Evolutionary conservation across 2,888 invertebrate genomes (phyloP), one percentile per base, ranked within the genome.

Genomic region (Endotricha flammealis): DNA sequence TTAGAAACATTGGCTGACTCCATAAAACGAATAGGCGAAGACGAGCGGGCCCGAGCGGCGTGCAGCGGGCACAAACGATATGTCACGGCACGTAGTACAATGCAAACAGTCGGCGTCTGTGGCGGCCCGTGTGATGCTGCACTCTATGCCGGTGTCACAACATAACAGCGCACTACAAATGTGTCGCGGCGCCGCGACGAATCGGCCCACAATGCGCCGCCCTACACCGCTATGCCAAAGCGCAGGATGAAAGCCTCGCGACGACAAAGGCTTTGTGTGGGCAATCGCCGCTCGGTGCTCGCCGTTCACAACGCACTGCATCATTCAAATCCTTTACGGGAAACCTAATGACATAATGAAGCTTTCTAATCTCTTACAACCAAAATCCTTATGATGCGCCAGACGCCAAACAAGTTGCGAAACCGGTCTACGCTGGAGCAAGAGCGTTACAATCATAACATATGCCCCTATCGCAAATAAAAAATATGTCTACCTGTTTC

Each of bases 11-110:
- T 60, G 50, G 51, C 53, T 48, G 55, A 57, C 44, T 57, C 56
- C 64, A 72, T 75, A 73, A 75, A 75, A 64, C 68, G 64, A 6
- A 16, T 16, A 16, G n/a, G 16, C 16, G 16, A n/a, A n/a, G 16
- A 4, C 6, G 16, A 16, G 55, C 53, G 57, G 50, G 46, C 57
- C n/a, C 50, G 49, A 48, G 57, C 55, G 55, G 53, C 54, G 35
- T 62, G 58, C 68, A 67, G 70, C 73, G 68, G 62, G 45, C 58
- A 70, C 81, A 80, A 73, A 76, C 79, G 77, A 79, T 80, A 81
- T 80, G 81, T 81, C 72, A 74, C 70, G 73, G 79, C 78, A 79
- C 83, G 80, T 78, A 76, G 72, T 65, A 81, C 81, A 85, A 83
- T 75, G 69, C 85, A 85, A 85, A 85, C 81, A 85, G 75, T 68